Evolutionary conservation across 2,797 vertebrate species (phyloP).

Genomic region (Margarornis squamiger): DNA sequence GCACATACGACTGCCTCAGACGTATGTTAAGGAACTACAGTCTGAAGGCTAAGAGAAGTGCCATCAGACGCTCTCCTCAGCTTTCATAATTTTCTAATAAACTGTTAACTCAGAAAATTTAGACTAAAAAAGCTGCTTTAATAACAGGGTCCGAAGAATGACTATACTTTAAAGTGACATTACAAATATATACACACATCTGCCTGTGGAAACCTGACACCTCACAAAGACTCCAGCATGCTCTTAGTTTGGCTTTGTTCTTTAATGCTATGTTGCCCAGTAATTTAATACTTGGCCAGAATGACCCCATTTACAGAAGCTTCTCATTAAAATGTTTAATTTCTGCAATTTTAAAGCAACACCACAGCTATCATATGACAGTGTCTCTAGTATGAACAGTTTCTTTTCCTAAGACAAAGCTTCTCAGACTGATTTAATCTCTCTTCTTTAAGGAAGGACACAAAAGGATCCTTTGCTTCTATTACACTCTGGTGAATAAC

Average conservation of each 20-base stretch:
- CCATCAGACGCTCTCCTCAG: not conserved
- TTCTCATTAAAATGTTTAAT: not conserved
- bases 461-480: not conserved
- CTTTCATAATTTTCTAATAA: not conserved
- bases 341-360: not conserved
- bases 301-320: not conserved
- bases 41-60: not conserved
- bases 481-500: not conserved
- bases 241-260: too few relatives aligned
- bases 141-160: not conserved
- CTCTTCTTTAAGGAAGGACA: not conserved
- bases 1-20: not conserved
- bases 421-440: not conserved
- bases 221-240: not conserved
- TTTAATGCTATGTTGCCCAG: too few relatives aligned
- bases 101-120: not conserved
- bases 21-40: not conserved
- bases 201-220: not conserved
- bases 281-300: not conserved
- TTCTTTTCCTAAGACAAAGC: not conserved
- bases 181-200: not conserved
- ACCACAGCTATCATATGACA: not conserved
- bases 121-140: not conserved
- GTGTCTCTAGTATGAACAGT: not conserved
- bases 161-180: not conserved